Evolutionary conservation across 1,140 invertebrate genomes (phyloP).

Genomic region (Homarus americanus): DNA sequence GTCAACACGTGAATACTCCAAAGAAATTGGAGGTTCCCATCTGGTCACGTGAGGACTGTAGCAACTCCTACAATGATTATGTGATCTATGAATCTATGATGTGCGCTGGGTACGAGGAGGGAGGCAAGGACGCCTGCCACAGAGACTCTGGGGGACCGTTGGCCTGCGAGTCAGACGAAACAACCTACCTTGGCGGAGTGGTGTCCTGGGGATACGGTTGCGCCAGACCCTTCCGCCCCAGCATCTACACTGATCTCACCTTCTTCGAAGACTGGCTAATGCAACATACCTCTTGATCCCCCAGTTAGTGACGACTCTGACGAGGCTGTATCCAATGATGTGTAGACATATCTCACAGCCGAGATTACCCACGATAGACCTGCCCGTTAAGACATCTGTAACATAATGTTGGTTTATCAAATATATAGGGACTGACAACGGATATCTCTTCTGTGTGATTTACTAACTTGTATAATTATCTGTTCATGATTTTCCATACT

Average conservation of each 20-base stretch:
- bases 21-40: slow-evolving; percentile 35
- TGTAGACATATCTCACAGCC: too few species aligned
- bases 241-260: background rate
- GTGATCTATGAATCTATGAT: slow-evolving; percentile 77
- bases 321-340: too few species aligned
- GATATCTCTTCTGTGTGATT: too few species aligned
- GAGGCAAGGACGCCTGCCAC: slow-evolving; percentile 78
- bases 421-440: too few species aligned
- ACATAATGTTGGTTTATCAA: too few species aligned
- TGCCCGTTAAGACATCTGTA: too few species aligned
- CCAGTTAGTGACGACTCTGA: too few species aligned
- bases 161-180: background rate
- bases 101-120: slow-evolving; percentile 78
- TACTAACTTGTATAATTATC: too few species aligned
- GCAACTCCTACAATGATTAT: background rate
- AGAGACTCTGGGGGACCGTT: background rate
- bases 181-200: background rate
- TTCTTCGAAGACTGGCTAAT: background rate
- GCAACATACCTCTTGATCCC: too few species aligned
- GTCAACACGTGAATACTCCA: background rate
- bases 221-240: background rate
- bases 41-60: slow-evolving; percentile 19
- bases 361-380: too few species aligned
- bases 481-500: too few species aligned
- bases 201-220: slow-evolving; percentile 17